Base-by-base conservation (phyloP, 2,113 vertebrate species). In the Athene cunicularia region DNA sequence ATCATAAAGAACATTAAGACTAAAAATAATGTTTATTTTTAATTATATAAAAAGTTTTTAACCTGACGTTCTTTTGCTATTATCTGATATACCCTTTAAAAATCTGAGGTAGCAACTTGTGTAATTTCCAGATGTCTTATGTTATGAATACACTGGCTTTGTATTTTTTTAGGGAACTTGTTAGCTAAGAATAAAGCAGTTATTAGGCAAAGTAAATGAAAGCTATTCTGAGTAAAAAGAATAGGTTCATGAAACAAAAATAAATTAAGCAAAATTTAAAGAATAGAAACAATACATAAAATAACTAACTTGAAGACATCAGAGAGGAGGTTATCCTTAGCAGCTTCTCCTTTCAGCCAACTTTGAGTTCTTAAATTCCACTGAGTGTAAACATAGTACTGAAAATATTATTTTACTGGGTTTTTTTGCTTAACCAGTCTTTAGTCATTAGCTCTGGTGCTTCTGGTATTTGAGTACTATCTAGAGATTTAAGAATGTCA, bases 81-180 rank as follows among this genome's bases (percentile, higher is more conserved):
- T 43, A 35, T 9, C 21, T 37, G 22, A 67, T 53, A 63, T 43
- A 56, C 11, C 11, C 4, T 83, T 72, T 63, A 80, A 92, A 88
- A 71, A 60, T 17, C 10, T 58, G 17, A 92, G 32, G 32, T n/a
- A 80, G 3, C 2, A 66, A 62, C 27, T 59, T 0, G 0, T n/a
- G 22, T 17, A 41, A 39, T 66, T 92, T 73, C 24, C 37, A 66
- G 12, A 60, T 50, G 6, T 23, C 27, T 12, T 17, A 8, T 32
- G 4, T 59, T 74, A 67, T 11, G 35, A 63, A 81, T 87, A 79
- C 18, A 50, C 10, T 64, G 4, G 2, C 6, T 63, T 82, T 75
- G 1, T 43, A 14, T 35, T 49, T 68, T 73, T 17, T 43, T 47
- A n/a, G 8, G 30, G 18, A 66, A 30, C 30, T 23, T 33, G 9